Evolutionary conservation across 2,888 invertebrate genomes (phyloP), one percentile per base, ranked within the genome.

Genomic region (Nomada fabriciana): DNA sequence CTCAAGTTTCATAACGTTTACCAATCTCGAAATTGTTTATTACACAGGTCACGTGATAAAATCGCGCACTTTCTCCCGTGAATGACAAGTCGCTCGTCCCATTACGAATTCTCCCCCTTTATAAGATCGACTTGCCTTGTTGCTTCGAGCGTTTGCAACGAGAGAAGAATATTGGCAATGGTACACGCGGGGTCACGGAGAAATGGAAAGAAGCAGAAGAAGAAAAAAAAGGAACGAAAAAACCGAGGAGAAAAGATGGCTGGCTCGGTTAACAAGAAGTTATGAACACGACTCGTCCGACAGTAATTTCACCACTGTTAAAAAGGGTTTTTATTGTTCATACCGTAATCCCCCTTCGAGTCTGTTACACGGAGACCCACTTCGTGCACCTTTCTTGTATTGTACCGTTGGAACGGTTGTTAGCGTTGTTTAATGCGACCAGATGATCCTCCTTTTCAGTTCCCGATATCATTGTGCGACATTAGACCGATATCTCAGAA

Each of bases 231-330:
- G 64, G 59, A 20, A 20, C n/a, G 47, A 50, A 57, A 53, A 20
- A 23, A 11, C 36, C 36, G 13, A 23, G 23, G 23, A 13, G 29
- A n/a, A 52, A 69, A 76, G 70, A 79, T 64, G 64, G 60, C 53
- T 50, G 67, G 71, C 61, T 73, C 70, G 60, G 82, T 87, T 87
- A 87, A 87, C 84, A 78, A 87, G 87, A 67, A 87, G 76, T 86
- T 87, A 87, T 76, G 87, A 86, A 82, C 80, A 70, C 70, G 36
- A 61, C 67, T 74, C 59, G 71, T 47, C 73, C 52, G 36, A 29
- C 57, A 42, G 76, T 71, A 87, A 78, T 86, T 83, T 85, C 77
- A 29, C 68, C 42, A 64, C 65, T 64, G 59, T 42, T 65, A 61
- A 61, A 59, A 72, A 67, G n/a, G n/a, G 53, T 80, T 72, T 71